Evolutionary conservation across 2,797 vertebrate species (phyloP).

Genomic region (Heterohyrax brucei): DNA sequence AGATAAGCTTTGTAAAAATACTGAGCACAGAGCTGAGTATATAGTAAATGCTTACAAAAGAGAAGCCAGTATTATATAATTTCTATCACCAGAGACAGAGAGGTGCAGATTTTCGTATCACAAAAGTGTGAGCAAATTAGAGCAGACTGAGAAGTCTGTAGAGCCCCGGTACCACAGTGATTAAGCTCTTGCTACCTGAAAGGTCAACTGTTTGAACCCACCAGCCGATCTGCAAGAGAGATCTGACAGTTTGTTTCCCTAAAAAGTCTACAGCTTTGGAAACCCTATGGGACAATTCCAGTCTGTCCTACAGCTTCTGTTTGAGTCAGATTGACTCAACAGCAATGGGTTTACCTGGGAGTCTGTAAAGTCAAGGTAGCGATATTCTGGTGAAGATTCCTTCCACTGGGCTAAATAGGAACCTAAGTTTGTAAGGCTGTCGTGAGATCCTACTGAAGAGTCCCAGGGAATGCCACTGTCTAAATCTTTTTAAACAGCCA

Average conservation of each 20-base stretch:
- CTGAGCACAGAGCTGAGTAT: not conserved
- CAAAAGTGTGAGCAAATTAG: not conserved
- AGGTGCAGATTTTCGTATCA: not conserved
- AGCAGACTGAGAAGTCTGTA: not conserved
- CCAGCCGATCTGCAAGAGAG: not conserved
- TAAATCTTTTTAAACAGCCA: not conserved
- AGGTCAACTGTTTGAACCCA: not conserved
- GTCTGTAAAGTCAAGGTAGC: not conserved
- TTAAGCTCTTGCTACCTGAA: not conserved
- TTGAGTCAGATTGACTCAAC: not conserved
- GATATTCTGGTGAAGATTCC: not conserved
- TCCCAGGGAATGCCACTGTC: not conserved
- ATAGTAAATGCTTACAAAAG: constrained; percentile 53
- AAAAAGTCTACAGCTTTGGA: not conserved
- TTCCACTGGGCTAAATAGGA: not conserved
- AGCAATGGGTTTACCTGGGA: not conserved
- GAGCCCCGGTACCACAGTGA: not conserved
- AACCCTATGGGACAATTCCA: not conserved
- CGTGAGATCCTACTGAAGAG: not conserved
- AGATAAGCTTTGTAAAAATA: constrained; percentile 24
- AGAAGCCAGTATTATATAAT: constrained; percentile 11
- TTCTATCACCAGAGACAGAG: constrained; percentile 42
- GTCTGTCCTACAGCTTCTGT: not conserved
- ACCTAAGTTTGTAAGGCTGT: not conserved
- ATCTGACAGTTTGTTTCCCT: not conserved